Conservation (phyloP, 1,140 invertebrate genomes). For the Theocolax elegans region DNA sequence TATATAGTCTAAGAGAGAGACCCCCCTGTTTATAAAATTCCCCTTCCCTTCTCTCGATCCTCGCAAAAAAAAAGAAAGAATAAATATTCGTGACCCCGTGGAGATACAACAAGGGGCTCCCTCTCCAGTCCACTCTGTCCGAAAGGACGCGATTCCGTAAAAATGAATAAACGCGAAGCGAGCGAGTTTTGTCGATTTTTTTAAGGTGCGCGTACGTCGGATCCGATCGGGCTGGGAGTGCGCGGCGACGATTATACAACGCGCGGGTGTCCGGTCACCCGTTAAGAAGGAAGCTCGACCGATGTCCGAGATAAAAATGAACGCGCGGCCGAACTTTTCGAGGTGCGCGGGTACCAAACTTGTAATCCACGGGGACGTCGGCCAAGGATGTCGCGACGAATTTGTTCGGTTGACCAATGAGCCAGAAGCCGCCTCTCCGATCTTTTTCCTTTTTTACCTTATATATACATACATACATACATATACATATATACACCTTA, state of each 20-base stretch:
- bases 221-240: constrained; percentile 25
- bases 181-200: constrained; percentile 15
- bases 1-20: too few relatives aligned
- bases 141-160: not conserved
- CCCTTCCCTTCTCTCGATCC: too few relatives aligned
- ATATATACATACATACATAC: too few relatives aligned
- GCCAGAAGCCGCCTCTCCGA: constrained; percentile 50
- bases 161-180: not conserved
- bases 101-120: too few relatives aligned
- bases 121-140: too few relatives aligned
- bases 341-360: not conserved
- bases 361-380: constrained; percentile 55
- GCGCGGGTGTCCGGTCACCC: constrained; percentile 54
- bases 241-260: too few relatives aligned
- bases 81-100: too few relatives aligned
- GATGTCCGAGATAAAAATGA: constrained; percentile 58
- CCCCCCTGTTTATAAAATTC: too few relatives aligned
- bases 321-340: constrained; percentile 28
- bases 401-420: constrained; percentile 59
- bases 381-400: constrained; percentile 53
- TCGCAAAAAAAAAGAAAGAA: too few relatives aligned
- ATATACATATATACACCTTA: too few relatives aligned
- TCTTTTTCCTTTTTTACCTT: too few relatives aligned
- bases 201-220: constrained; percentile 39
- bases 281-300: constrained; percentile 60